Conservation (phyloP, 1,140 invertebrate species). For the Sipha flava region DNA sequence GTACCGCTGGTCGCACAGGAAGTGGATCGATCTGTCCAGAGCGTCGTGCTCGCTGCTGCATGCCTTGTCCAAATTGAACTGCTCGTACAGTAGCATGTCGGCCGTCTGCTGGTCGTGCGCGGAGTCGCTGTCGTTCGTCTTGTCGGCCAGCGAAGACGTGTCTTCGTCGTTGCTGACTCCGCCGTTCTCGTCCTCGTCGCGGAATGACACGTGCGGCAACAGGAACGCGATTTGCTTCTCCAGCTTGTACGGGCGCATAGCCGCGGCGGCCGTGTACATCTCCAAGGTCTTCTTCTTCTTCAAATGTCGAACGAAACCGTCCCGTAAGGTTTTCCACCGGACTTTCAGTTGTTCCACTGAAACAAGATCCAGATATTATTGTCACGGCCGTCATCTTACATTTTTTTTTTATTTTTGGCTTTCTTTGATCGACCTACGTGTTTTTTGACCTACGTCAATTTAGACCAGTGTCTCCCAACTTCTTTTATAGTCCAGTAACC, state of each 20-base stretch:
- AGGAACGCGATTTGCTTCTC: constrained; percentile 16
- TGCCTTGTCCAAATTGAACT: background rate
- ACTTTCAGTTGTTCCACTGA: constrained; percentile 12
- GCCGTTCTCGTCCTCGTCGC: constrained; percentile 3
- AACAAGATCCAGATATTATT: too few species aligned
- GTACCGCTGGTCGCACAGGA: constrained; percentile 16
- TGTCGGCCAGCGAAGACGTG: background rate
- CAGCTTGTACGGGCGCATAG: constrained; percentile 20
- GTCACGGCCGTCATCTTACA: too few species aligned
- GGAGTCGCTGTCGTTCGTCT: background rate
- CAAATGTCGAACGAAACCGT: constrained; percentile 10
- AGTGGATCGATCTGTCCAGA: constrained; percentile 1
- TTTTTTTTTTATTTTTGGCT: too few species aligned
- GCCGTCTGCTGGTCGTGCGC: background rate
- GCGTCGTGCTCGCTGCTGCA: constrained; percentile 18
- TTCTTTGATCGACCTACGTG: too few species aligned
- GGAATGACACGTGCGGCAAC: constrained; percentile 15
- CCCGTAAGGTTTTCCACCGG: background rate
- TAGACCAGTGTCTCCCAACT: too few species aligned
- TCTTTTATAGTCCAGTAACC: too few species aligned
- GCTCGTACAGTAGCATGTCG: background rate
- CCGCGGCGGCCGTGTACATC: constrained; percentile 18
- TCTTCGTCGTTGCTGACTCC: background rate
- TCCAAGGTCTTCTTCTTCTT: constrained; percentile 14
- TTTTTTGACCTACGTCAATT: too few species aligned